Evolutionary conservation across 2,113 vertebrate species (phyloP).

Genomic region (Oreochromis tanganicae): DNA sequence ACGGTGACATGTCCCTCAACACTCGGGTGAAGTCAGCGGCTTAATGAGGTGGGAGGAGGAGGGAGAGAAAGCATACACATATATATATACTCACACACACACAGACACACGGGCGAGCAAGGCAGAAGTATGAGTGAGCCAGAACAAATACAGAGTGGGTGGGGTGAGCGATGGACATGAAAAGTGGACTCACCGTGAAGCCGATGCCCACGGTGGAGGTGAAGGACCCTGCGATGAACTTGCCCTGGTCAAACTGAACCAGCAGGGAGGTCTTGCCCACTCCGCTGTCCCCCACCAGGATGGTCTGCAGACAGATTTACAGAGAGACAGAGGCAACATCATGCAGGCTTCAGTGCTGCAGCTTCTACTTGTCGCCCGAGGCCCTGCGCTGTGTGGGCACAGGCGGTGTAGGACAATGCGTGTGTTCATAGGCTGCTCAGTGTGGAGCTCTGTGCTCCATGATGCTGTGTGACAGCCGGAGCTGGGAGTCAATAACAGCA

Average conservation of each 20-base stretch:
- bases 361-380: neutral
- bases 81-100: neutral
- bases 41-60: neutral
- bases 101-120: neutral
- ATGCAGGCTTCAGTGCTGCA: neutral
- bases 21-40: neutral
- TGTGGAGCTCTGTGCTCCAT: neutral
- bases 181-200: conserved; percentile 80
- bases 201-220: conserved; percentile 82
- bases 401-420: neutral
- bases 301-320: conserved; percentile 71
- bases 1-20: neutral
- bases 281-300: conserved; percentile 83
- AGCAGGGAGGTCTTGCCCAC: conserved; percentile 86
- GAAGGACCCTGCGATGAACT: conserved; percentile 85
- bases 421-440: conserved; percentile 4
- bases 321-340: neutral
- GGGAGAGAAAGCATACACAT: neutral
- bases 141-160: neutral
- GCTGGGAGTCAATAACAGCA: neutral
- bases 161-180: neutral
- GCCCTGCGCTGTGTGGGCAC: neutral
- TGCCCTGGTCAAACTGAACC: conserved; percentile 88
- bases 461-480: conserved; percentile 26
- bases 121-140: neutral